Evolutionary conservation across 1,140 invertebrate species (phyloP).

Genomic region (Papilio glaucus): DNA sequence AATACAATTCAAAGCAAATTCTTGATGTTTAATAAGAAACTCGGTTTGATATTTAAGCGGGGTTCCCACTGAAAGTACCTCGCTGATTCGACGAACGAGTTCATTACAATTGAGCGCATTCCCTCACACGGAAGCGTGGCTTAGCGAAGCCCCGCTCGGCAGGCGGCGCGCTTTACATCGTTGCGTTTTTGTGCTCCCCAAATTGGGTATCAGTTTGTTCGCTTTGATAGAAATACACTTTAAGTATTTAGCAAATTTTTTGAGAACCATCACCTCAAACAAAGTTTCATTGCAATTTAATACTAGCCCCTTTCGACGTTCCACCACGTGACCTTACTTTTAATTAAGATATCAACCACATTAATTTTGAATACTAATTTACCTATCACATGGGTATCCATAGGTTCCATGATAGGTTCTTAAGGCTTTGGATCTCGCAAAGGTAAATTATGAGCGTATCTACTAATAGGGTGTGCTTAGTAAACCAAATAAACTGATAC

Average conservation of each 20-base stretch:
- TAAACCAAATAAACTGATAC: no score
- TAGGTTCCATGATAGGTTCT: no score
- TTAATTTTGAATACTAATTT: no score
- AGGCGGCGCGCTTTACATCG: conserved; percentile 15
- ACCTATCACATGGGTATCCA: no score
- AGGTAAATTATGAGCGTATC: no score
- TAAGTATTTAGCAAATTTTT: conserved; percentile 13
- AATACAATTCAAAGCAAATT: conserved; percentile 11
- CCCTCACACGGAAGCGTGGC: conserved; percentile 22
- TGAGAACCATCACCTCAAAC: conserved; percentile 2
- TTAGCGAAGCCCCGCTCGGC: not conserved
- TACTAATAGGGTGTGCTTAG: no score
- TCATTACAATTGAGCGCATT: conserved; percentile 22
- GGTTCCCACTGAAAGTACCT: conserved; percentile 5
- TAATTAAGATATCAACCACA: no score
- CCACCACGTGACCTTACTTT: no score
- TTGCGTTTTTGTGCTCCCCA: conserved; percentile 16
- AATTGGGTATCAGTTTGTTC: conserved; percentile 35
- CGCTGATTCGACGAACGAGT: conserved; percentile 23
- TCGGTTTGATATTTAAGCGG: conserved; percentile 10
- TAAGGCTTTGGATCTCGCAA: no score
- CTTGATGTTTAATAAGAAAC: conserved; percentile 13
- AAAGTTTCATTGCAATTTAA: not conserved
- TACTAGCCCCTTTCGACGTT: not conserved
- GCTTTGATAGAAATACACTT: conserved; percentile 22